These are phyloP conservation scores for Gallinago media DNA, from an alignment of 2,113 vertebrate species.

Conservation along the genomic window DNA sequence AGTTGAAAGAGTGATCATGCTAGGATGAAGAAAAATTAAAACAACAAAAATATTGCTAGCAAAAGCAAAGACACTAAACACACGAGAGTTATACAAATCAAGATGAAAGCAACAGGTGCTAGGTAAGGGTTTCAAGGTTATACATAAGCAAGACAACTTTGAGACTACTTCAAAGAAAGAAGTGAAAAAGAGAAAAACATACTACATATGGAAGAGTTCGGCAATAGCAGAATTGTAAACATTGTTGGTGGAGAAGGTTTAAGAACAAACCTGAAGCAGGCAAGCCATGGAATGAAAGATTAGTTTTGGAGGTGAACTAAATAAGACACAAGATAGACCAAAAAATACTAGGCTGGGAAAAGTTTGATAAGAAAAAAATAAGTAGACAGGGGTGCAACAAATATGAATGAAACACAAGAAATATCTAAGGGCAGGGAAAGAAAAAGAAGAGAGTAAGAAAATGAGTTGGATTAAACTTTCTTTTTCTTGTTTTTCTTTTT, in stretches of 20 bases:
- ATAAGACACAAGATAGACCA: background rate
- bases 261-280: background rate
- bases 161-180: background rate
- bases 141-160: background rate
- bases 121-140: background rate
- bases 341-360: background rate
- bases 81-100: background rate
- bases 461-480: background rate
- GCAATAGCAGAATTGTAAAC: background rate
- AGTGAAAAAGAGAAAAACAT: background rate
- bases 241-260: background rate
- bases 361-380: background rate
- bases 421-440: background rate
- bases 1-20: background rate
- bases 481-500: background rate
- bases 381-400: background rate
- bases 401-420: slow-evolving; percentile 1
- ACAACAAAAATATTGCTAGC: background rate
- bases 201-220: background rate
- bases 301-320: background rate
- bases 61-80: background rate
- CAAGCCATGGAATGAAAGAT: background rate
- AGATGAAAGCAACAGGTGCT: background rate
- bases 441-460: background rate
- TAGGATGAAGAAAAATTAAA: background rate